Base-by-base conservation (phyloP, 2,888 invertebrate genomes). In the Sphaerophoria taeniata region DNA sequence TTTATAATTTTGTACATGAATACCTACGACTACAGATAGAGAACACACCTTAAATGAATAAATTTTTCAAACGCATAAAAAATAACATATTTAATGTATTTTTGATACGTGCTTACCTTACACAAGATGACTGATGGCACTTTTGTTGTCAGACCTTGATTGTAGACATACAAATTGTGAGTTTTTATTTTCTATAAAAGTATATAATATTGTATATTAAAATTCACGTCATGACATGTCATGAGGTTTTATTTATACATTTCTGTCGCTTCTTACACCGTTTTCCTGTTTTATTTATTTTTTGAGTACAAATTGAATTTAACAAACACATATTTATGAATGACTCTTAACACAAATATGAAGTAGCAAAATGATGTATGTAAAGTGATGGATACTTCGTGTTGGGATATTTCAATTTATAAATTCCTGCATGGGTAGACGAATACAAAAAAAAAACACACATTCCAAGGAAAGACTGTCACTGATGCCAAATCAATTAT, bases 251-350 rank as follows among this genome's bases (percentile, higher is more conserved):
- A 14, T 58, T 33, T 58, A n/a, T 6, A 16, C 36, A n/a, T 58
- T 16, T 58, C 11, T 58, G 33, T 11, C 58, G 16, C 31, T 33
- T 53, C 31, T 24, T 53, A 58, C 58, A 58, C 36, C 36, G 11
- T 16, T 58, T 11, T 58, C 11, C 14, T 16, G 56, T 58, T n/a
- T 7, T 24, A 2, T 58, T 43, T 0, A 9, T 58, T 58, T 5
- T 34, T 58, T 58, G n/a, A 33, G 36, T 58, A 36, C 34, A 39
- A 58, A 58, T 58, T 58, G 58, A 58, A 58, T 53, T 58, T 14
- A 58, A 43, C 34, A 14, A 36, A 58, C 14, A 58, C 56, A 58
- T 58, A 58, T 58, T 58, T 58, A 14, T 58, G 36, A 58, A 36
- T 39, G 14, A 39, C 36, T 36, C 16, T 36, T 5, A 55, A 33